Evolutionary conservation across 2,888 invertebrate species (phyloP).

Genomic region (Pollenia angustigena): DNA sequence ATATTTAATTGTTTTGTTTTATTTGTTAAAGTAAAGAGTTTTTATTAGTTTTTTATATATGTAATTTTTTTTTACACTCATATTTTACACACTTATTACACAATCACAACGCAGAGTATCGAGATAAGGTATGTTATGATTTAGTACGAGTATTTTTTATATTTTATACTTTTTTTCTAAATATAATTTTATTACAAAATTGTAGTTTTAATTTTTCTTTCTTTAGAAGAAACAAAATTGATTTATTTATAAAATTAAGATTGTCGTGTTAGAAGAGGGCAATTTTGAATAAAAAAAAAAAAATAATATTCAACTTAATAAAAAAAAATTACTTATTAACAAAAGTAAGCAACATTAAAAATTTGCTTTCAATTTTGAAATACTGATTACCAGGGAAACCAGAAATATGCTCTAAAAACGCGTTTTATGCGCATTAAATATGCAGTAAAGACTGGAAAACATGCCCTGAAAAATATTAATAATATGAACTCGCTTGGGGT

Average conservation of each 20-base stretch:
- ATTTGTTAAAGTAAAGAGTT: conserved; percentile 70
- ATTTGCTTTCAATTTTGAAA: too few relatives aligned
- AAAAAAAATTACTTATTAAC: not conserved
- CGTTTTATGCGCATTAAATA: too few relatives aligned
- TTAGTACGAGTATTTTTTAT: conserved; percentile 43
- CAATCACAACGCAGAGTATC: conserved; percentile 84
- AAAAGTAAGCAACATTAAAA: not conserved
- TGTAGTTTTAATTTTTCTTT: not conserved
- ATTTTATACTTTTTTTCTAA: conserved; percentile 53
- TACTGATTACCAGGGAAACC: too few relatives aligned
- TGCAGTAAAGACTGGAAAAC: too few relatives aligned
- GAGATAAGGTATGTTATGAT: conserved; percentile 78
- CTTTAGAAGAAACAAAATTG: conserved; percentile 22
- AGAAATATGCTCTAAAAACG: too few relatives aligned
- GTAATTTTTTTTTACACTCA: conserved; percentile 70
- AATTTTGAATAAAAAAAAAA: conserved; percentile 17
- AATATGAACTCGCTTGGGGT: too few relatives aligned
- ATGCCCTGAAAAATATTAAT: too few relatives aligned
- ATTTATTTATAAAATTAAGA: conserved; percentile 51
- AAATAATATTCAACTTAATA: too few relatives aligned
- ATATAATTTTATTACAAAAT: conserved; percentile 36
- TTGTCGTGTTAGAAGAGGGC: conserved; percentile 22
- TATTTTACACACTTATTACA: conserved; percentile 81
- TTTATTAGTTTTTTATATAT: conserved; percentile 39
- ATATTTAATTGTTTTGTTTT: conserved; percentile 21